Base-by-base conservation (phyloP, 53 echinoderm and acorn worm genomes). In the Holothuria leucospilota region DNA sequence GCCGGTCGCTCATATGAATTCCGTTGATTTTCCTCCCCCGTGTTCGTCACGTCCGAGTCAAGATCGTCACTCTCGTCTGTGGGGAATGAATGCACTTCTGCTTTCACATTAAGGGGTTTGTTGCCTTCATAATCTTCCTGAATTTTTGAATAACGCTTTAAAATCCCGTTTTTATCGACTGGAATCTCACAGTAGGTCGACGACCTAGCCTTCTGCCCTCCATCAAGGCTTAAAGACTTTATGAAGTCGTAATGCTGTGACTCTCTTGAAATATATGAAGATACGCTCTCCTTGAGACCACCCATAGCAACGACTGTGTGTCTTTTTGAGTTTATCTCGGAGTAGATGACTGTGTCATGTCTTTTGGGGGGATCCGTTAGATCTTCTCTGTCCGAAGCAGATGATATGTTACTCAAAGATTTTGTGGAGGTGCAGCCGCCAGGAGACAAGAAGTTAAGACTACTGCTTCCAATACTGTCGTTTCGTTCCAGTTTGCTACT, bases 401-500 rank as follows among this genome's bases (percentile, higher is more conserved):
- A 75, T 23, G 24, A 75, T 1, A 46, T n/a, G 16, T 75, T 75
- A 75, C 75, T 51, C 52, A 75, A 75, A 13, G 75, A 75, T 49
- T 75, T 20, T n/a, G 39, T 23, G 13, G 75, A 75, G 18, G 56
- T 21, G 9, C 61, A 16, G 14, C 61, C 59, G 0, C 13, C 80
- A 7, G 80, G 80, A 21, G 80, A 59, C 38, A 80, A 21, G 80
- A 59, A 80, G 80, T 80, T 80, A 0, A 80, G 61, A n/a, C 60
- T 80, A 18, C 80, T 60, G 80, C 80, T 80, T 16, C 80, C 80
- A 34, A 80, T 80, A 30, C 80, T 80, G 38, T 80, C 80, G 53
- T 80, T 80, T 61, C 80, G 80, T 51, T 80, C 80, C 5, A 80
- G 21, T 34, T 80, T 80, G 5, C 62, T 62, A 20, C 62, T 80